These are phyloP conservation scores for Actenoides lindsayi DNA, from an alignment of 2,113 vertebrate genomes.

Conservation along the genomic window DNA sequence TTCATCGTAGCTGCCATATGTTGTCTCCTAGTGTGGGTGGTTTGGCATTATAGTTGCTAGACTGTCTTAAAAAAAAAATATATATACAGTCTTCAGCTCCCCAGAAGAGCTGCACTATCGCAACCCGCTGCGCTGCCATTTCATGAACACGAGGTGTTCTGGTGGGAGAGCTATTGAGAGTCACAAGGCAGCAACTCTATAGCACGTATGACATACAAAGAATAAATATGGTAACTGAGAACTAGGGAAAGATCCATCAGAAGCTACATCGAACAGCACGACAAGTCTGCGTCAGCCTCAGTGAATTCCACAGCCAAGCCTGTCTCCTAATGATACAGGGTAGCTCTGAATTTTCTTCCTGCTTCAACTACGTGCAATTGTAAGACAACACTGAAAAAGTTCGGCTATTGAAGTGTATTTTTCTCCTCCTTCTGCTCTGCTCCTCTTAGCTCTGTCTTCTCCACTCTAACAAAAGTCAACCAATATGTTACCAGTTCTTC, in stretches of 20 bases:
- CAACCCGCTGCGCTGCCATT: neutral
- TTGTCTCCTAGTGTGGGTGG: conserved; percentile 36
- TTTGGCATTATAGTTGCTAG: conserved; percentile 37
- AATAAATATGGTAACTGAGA: neutral
- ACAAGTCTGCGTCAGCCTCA: rapidly evolving
- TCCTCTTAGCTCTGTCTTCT: neutral
- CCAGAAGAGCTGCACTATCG: neutral
- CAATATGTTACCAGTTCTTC: neutral
- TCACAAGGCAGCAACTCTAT: neutral
- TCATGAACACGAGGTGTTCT: neutral
- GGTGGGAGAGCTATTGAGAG: neutral
- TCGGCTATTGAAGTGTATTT: neutral
- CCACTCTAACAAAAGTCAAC: neutral
- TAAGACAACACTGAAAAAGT: neutral
- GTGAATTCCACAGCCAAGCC: neutral
- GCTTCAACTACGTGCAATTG: neutral
- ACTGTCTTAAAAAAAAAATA: conserved; percentile 11
- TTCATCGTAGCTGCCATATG: conserved; percentile 12
- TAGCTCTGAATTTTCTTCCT: neutral
- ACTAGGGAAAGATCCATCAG: neutral
- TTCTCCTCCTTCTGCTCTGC: neutral
- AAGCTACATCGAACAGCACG: neutral
- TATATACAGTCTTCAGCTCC: neutral
- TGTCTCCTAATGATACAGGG: neutral
- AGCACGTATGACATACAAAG: neutral